phyloP scores from a whole-genome alignment of 1,140 invertebrate species.

The Bilobella aurantiaca region DNA sequence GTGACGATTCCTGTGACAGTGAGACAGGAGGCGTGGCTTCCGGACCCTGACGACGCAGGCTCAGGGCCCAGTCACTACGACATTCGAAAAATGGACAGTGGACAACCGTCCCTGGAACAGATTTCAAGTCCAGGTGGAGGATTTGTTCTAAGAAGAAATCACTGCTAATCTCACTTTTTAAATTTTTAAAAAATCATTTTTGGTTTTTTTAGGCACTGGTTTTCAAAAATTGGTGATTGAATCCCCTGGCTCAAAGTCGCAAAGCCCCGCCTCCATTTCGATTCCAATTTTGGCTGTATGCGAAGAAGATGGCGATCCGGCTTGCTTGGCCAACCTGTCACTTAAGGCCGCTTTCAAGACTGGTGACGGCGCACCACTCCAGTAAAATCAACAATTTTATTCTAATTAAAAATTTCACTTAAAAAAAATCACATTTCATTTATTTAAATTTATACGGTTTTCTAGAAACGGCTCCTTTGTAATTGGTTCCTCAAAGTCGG shows the following conservation, averaged over 20 bases:
- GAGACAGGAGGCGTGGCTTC: not conserved
- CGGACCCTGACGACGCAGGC: not conserved
- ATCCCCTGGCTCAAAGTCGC: not conserved
- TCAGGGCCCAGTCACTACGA: not conserved
- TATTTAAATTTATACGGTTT: not conserved
- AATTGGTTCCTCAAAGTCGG: constrained; percentile 3
- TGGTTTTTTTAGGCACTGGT: too few relatives aligned
- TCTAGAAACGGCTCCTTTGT: not conserved
- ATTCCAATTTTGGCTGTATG: constrained; percentile 10
- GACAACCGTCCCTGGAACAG: too few relatives aligned
- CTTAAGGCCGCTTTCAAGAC: not conserved
- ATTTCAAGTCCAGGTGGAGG: too few relatives aligned
- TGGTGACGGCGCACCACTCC: not conserved
- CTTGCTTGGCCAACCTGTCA: not conserved
- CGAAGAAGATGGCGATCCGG: constrained; percentile 12
- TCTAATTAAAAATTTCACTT: not conserved
- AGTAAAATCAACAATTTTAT: not conserved
- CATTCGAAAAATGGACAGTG: too few relatives aligned
- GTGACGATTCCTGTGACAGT: not conserved
- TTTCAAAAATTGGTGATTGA: not conserved
- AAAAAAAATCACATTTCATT: too few relatives aligned
- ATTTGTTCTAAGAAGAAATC: too few relatives aligned
- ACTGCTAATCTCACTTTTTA: too few relatives aligned
- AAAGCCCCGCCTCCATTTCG: not conserved
- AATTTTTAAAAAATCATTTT: too few relatives aligned